Base-by-base conservation (phyloP, 2,113 vertebrate species). In the Cynocephalus volans region DNA sequence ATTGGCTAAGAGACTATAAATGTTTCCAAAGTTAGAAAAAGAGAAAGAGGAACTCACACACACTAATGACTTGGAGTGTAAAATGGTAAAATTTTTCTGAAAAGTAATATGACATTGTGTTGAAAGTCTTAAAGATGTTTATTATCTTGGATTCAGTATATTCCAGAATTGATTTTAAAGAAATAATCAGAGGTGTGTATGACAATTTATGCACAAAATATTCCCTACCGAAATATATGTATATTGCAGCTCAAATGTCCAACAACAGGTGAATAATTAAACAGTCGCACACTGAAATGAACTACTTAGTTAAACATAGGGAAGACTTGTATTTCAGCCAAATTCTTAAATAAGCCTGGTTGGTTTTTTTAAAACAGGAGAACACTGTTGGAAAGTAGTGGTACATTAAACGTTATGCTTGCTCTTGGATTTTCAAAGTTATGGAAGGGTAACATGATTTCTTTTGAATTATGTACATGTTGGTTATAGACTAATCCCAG, bases 301-400 rank as follows among this genome's bases (percentile, higher is more conserved):
- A 12, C 75, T 86, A 62, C 45, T 95, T 87, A 94, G 23, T 95
- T 96, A 93, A 96, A 96, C 31, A 93, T 3, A 93, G n/a, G 41
- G 50, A 64, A 80, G 10, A 93, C 9, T 86, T 69, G 83, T 84
- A 87, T 88, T 88, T 96, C 81, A 95, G 56, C 18, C 60, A 91
- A 58, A 90, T 85, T 56, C 70, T 93, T 96, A 86, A 96, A 62
- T 90, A 90, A 93, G 28, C 18, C 48, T 93, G 31, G 85, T 15
- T 89, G 23, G 79, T 41, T 97, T 88, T 62, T 64, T 24, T 41
- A 41, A 93, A 88, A 82, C 8, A 75, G 33, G 83, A 93, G 92
- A 94, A 90, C 5, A 89, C 52, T 90, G 62, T 69, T 92, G 23
- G 58, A 94, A 94, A 97, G 23, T 18, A 84, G 48, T 52, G n/a